Evolutionary conservation across 2,888 invertebrate species (phyloP), one percentile per base, ranked within the genome.

Genomic region (Neocrepidodera transversa): DNA sequence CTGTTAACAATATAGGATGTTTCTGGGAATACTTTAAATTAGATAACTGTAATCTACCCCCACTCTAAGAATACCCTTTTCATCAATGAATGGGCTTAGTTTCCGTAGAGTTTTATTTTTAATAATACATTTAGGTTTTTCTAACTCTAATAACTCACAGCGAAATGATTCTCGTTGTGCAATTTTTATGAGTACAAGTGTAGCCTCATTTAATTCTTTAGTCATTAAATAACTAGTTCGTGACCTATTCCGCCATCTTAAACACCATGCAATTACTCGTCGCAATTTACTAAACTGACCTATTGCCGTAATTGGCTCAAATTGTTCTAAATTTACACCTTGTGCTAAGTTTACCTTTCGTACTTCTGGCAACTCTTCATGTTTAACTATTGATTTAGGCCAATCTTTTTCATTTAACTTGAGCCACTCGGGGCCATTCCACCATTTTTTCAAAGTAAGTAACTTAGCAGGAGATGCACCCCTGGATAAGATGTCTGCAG

Each of bases 401-500:
- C 56, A 57, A 7, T 36, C 5, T 5, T 32, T 14, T 42, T 42
- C 13, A 16, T 35, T 14, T 17, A 11, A 5, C 17, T n/a, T 2
- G 1, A 57, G 38, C 56, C 56, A 60, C 30, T 32, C 32, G 7
- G 58, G 61, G 1, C 61, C 53, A 17, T 32, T 18, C 57, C 57
- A 61, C 48, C 49, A 61, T 13, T 17, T n/a, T 8, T 47, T 23
- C 38, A 8, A 35, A 13, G 43, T 10, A 8, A 35, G 8, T 13
- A 58, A 18, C 8, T 47, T 47, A 8, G 26, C 26, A n/a, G 49
- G 58, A 28, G 26, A 8, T 4, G 45, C 11, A 7, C 61, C 58
- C 2, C 58, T 43, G 8, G 62, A 54, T 1, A 58, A 5, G 1
- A 53, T 6, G 30, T 62, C 58, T 11, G 61, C 61, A 14, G 54